Percentiles rank a stretch among this genome's conserved stretches.
Evolutionary conservation across 2,113 vertebrate genomes (phyloP).

Genomic region (Geococcyx californianus): DNA sequence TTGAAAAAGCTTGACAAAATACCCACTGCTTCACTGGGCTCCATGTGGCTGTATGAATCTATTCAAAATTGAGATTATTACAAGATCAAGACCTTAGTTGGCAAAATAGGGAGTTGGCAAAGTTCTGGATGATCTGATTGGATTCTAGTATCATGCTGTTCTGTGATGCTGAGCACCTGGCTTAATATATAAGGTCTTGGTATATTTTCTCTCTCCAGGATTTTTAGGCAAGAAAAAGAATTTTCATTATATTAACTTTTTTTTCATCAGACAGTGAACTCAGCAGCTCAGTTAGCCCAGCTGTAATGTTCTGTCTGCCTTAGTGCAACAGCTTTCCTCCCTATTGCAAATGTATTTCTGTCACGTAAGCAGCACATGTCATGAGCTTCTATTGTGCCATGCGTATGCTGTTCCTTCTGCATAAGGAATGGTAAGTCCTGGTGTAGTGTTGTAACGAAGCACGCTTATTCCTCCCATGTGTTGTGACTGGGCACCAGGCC

Average conservation of each 20-base stretch:
- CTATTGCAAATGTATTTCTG: neutral
- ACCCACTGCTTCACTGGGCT: neutral
- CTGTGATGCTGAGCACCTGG: neutral
- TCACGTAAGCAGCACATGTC: neutral
- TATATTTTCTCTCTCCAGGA: neutral
- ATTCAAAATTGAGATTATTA: neutral
- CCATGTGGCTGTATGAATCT: neutral
- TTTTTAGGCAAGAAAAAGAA: neutral
- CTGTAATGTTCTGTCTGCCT: neutral
- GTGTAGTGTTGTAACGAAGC: neutral
- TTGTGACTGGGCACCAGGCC: neutral
- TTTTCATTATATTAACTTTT: neutral
- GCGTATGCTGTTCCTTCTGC: neutral
- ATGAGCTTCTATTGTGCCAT: accelerated
- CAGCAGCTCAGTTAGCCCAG: neutral
- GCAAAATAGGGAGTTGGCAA: neutral
- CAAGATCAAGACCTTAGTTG: neutral
- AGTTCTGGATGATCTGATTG: neutral
- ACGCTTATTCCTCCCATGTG: neutral
- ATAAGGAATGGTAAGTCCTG: neutral
- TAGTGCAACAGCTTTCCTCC: neutral
- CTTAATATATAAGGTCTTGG: neutral
- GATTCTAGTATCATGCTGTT: neutral
- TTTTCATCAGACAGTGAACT: neutral
- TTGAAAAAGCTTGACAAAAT: neutral